These are phyloP conservation scores for Telmatherina bonti DNA, from an alignment of 2,797 vertebrate species.

Conservation along the genomic window DNA sequence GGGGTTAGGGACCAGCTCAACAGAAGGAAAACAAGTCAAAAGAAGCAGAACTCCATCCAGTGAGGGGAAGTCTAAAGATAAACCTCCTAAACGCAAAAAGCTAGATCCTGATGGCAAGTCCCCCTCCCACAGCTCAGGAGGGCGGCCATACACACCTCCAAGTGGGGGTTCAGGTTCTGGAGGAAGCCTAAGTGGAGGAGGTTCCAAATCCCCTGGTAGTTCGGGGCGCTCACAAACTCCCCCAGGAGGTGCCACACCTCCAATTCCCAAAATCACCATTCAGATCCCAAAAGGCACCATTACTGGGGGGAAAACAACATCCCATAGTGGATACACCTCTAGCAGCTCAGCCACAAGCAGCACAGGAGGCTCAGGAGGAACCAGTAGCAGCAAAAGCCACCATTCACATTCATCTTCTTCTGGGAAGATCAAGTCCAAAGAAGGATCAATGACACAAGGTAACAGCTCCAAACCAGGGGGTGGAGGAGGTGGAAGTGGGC, in stretches of 20 bases:
- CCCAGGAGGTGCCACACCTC: conserved; percentile 94
- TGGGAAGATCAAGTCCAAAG: conserved; percentile 95
- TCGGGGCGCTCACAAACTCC: conserved; percentile 96
- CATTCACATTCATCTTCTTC: conserved; percentile 96
- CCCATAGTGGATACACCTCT: conserved; percentile 92
- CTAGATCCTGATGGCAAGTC: conserved; percentile 95
- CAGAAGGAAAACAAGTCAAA: conserved; percentile 93
- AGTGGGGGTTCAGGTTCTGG: conserved; percentile 90
- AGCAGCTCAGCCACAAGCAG: conserved; percentile 87
- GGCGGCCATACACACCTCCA: conserved; percentile 94
- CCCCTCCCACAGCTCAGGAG: conserved; percentile 93
- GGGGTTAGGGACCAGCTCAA: conserved; percentile 80
- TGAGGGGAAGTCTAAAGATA: conserved; percentile 97
- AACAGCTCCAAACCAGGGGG: conserved; percentile 90
- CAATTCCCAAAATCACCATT: conserved; percentile 98
- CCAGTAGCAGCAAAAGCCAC: conserved; percentile 94
- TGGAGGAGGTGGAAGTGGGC: conserved; percentile 77
- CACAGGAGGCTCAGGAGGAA: conserved; percentile 74
- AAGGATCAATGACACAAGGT: conserved; percentile 87
- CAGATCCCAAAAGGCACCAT: conserved; percentile 96
- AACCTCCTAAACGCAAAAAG: conserved; percentile 95
- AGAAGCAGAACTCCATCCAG: conserved; percentile 96
- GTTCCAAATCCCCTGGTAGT: conserved; percentile 97
- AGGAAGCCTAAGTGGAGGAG: conserved; percentile 89
- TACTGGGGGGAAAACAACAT: conserved; percentile 93